Conservation (phyloP, 2,797 vertebrate genomes). For the Stomatorhinus walkeri region DNA sequence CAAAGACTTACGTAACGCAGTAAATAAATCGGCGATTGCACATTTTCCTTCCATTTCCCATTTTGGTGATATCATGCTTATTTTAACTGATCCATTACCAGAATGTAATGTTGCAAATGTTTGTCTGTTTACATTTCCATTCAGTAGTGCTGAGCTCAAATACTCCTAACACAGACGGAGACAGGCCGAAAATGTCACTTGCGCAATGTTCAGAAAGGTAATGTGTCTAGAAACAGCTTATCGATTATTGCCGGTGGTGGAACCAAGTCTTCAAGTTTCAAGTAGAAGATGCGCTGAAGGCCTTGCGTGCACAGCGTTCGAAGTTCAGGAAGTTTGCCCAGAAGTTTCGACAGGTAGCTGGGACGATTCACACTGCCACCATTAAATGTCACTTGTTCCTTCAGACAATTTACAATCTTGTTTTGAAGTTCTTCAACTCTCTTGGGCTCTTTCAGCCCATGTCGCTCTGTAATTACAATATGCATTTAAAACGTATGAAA, state of each 20-base stretch:
- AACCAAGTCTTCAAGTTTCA: conserved; percentile 97
- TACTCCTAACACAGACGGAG: conserved; percentile 18
- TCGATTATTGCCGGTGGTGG: conserved; percentile 92
- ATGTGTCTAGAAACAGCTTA: conserved; percentile 93
- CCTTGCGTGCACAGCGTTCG: conserved; percentile 92
- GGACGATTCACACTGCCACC: conserved; percentile 72
- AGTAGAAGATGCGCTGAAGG: conserved; percentile 96
- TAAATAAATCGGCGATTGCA: conserved; percentile 37
- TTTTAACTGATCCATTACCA: conserved; percentile 45
- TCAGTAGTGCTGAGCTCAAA: conserved; percentile 13
- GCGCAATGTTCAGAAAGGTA: conserved; percentile 77
- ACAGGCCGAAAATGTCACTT: conserved; percentile 36
- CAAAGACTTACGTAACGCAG: conserved; percentile 50
- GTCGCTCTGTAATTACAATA: conserved; percentile 69
- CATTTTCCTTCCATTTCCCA: conserved; percentile 13
- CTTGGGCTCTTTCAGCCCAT: conserved; percentile 87
- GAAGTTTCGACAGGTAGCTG: conserved; percentile 81
- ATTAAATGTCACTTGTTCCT: conserved; percentile 74
- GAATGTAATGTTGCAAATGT: conserved; percentile 31
- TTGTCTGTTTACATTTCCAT: background rate
- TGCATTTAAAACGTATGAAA: background rate
- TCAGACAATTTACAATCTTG: conserved; percentile 84
- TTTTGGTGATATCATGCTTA: conserved; percentile 25
- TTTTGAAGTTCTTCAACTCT: conserved; percentile 87
- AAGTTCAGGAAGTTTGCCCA: conserved; percentile 91